Evolutionary conservation across 1,140 invertebrate genomes (phyloP).

Genomic region (Dendroctonus valens): DNA sequence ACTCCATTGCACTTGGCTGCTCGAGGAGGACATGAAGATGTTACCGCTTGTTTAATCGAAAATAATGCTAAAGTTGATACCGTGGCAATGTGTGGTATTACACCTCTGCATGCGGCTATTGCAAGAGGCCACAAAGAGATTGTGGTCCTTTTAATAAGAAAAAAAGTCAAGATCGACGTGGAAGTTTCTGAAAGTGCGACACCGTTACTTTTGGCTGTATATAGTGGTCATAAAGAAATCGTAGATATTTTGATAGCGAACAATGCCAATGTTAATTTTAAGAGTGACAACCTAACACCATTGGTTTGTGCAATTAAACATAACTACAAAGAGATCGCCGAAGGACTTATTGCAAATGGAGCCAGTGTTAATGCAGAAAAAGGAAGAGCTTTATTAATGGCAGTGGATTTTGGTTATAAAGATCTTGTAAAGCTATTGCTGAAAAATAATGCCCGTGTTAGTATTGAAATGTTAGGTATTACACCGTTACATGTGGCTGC

Average conservation of each 20-base stretch:
- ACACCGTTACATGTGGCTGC: neutral
- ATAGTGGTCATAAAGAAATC: conserved; percentile 45
- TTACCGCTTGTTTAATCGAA: conserved; percentile 33
- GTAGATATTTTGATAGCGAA: conserved; percentile 33
- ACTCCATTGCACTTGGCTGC: conserved; percentile 36
- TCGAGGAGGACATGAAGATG: conserved; percentile 10
- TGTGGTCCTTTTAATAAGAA: conserved; percentile 18
- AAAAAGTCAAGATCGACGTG: conserved; percentile 1
- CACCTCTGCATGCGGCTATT: conserved; percentile 37
- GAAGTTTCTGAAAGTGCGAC: conserved; percentile 32
- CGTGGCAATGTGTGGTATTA: conserved; percentile 17
- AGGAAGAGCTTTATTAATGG: neutral
- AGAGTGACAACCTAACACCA: conserved; percentile 34
- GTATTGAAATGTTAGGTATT: no score
- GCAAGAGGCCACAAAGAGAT: conserved; percentile 23
- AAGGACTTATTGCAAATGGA: conserved; percentile 29
- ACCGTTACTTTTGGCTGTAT: conserved; percentile 53
- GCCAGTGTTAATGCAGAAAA: neutral
- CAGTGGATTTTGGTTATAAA: neutral
- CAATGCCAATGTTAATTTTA: conserved; percentile 19
- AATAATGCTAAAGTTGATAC: conserved; percentile 34
- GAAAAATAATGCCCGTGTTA: no score
- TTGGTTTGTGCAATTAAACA: conserved; percentile 53
- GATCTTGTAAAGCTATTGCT: no score
- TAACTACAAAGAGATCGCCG: conserved; percentile 42